These are phyloP conservation scores for Plutella xylostella DNA, from an alignment of 2,888 invertebrate genomes.

Conservation along the genomic window DNA sequence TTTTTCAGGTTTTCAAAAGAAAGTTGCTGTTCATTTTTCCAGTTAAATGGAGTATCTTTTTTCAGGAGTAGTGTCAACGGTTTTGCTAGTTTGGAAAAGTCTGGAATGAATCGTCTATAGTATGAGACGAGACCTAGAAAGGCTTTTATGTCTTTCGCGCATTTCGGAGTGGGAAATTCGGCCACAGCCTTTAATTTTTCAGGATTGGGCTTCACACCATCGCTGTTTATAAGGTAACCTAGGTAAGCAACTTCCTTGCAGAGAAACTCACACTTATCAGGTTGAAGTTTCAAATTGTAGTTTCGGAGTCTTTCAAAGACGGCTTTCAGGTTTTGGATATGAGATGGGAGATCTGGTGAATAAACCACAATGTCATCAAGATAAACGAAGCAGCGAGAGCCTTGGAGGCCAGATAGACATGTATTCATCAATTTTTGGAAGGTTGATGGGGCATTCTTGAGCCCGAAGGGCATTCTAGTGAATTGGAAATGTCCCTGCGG, in stretches of 20 bases:
- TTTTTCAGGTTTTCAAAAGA: constrained; percentile 10
- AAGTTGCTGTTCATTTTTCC: constrained; percentile 11
- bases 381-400: too few relatives aligned
- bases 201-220: not conserved
- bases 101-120: not conserved
- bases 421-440: too few relatives aligned
- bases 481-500: too few relatives aligned
- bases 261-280: not conserved
- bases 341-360: not conserved
- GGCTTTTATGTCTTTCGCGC: not conserved
- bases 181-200: not conserved
- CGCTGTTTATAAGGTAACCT: not conserved
- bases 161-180: not conserved
- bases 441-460: too few relatives aligned
- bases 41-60: constrained; percentile 9
- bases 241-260: not conserved
- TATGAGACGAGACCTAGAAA: not conserved
- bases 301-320: not conserved
- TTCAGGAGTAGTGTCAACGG: constrained; percentile 10
- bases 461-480: too few relatives aligned
- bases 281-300: not conserved
- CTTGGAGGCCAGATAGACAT: too few relatives aligned
- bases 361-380: not conserved
- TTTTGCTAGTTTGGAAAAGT: constrained; percentile 22
- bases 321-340: not conserved